These are phyloP conservation scores for Epinephelus lanceolatus DNA, from an alignment of 2,113 vertebrate species.

Conservation along the genomic window DNA sequence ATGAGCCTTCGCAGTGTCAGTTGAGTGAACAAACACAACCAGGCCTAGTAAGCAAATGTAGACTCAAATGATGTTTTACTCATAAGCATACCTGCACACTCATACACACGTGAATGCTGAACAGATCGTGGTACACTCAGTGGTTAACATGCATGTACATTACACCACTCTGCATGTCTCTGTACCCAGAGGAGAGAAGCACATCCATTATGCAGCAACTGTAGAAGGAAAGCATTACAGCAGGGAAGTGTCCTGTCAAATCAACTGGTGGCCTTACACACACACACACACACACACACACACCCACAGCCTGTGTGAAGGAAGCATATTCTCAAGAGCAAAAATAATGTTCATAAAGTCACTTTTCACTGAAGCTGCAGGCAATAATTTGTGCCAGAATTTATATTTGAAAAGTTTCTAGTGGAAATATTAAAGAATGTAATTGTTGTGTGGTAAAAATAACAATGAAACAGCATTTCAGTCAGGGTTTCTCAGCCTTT, in stretches of 20 bases:
- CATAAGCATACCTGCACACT: not conserved
- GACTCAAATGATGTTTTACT: not conserved
- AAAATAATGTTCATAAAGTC: not conserved
- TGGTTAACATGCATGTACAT: not conserved
- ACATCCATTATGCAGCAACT: conserved; percentile 22
- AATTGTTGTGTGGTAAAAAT: not conserved
- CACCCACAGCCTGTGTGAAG: not conserved
- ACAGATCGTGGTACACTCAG: not conserved
- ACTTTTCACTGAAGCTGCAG: not conserved
- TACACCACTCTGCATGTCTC: conserved; percentile 16
- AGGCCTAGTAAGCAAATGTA: not conserved
- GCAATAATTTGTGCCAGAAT: not conserved
- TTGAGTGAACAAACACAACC: not conserved
- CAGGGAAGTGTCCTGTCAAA: conserved; percentile 13
- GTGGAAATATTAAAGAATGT: not conserved
- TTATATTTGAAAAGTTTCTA: not conserved
- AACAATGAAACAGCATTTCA: not conserved
- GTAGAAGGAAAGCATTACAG: conserved; percentile 14
- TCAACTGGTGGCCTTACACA: conserved; percentile 26
- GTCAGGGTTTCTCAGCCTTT: not conserved
- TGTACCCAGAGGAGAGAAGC: not conserved
- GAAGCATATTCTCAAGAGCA: not conserved
- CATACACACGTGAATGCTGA: not conserved
- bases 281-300: not conserved
- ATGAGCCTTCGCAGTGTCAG: not conserved